These are phyloP conservation scores for Salvelinus fontinalis DNA, from an alignment of 2,113 vertebrate genomes.

Conservation along the genomic window DNA sequence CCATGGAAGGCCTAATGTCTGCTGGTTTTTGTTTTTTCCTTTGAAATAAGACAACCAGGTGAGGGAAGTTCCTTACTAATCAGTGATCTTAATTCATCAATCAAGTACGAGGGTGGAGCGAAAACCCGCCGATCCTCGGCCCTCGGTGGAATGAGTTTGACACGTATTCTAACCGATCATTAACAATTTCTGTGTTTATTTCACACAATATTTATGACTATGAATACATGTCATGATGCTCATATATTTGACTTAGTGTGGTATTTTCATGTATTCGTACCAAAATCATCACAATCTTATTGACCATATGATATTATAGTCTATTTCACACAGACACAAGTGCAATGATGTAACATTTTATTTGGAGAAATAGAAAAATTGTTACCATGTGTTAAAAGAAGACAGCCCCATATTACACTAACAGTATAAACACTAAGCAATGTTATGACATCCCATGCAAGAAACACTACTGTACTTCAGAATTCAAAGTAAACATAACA, in stretches of 20 bases:
- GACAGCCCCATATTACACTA: not conserved
- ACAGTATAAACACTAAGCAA: conserved; percentile 3
- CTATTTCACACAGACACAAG: not conserved
- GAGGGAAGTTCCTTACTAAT: no score
- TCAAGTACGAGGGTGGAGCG: no score
- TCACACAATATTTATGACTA: not conserved
- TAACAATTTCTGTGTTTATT: not conserved
- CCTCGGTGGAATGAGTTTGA: no score
- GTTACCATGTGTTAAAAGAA: conserved; percentile 6
- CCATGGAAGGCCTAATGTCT: no score
- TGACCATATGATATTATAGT: not conserved
- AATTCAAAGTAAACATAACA: not conserved
- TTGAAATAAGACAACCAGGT: no score
- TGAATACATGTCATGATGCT: not conserved
- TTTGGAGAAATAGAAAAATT: conserved; percentile 5
- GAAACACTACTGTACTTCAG: not conserved
- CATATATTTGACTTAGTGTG: not conserved
- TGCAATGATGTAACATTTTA: conserved; percentile 6
- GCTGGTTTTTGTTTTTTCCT: no score
- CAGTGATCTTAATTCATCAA: no score
- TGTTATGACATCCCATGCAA: conserved; percentile 2
- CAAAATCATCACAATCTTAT: not conserved
- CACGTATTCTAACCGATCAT: no score
- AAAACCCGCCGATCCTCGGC: no score
- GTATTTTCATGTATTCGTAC: not conserved